Evolutionary conservation across 23 tunicate species (phyloP), one percentile per base, ranked within the genome.

Genomic region (Botrylloides violaceus): DNA sequence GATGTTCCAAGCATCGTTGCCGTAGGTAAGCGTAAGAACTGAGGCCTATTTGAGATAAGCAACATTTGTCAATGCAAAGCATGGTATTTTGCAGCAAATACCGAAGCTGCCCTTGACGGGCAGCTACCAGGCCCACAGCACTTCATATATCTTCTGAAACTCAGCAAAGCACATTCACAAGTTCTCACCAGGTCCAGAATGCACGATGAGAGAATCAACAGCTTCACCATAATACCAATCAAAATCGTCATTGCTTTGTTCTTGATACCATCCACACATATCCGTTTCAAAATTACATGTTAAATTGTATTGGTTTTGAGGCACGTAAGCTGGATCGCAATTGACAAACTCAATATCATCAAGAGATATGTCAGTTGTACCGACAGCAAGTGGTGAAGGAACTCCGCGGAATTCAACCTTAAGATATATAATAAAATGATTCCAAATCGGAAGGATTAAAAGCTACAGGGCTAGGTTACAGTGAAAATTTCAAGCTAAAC

Each of bases 191-290:
- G 97, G 91, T 59, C 97, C 97, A n/a, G 78, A 77, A 75, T 70
- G 88, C 53, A 61, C 50, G 4, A 90, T 49, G 12, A 70, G 26
- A 2, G 84, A 30, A 21, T 68, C 66, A 3, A 68, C 78, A 2
- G 85, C 90, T 59, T 80, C 72, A 3, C 97, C 97, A 29, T 79
- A 79, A 30, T 29, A 47, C 97, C 97, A 90, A 55, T 90, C 97
- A 66, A 90, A 78, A 61, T 79, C 85, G 59, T 90, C 97, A 2
- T 30, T 48, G 28, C 75, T 65, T 43, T 90, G 86, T 58, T 90
- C 97, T 60, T 90, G 97, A 49, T 90, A 90, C 97, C 97, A 90
- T 6, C 97, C 90, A 70, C 97, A 90, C 36, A 79, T 73, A 39
- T 71, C 97, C 12, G 20, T 47, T 39, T 90, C 97, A 33, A 90